A percentile compares a stretch with the other conserved stretches of the same genome.
Conservation (phyloP, 2,113 vertebrate species). For the Melanotaenia duboulayi region DNA sequence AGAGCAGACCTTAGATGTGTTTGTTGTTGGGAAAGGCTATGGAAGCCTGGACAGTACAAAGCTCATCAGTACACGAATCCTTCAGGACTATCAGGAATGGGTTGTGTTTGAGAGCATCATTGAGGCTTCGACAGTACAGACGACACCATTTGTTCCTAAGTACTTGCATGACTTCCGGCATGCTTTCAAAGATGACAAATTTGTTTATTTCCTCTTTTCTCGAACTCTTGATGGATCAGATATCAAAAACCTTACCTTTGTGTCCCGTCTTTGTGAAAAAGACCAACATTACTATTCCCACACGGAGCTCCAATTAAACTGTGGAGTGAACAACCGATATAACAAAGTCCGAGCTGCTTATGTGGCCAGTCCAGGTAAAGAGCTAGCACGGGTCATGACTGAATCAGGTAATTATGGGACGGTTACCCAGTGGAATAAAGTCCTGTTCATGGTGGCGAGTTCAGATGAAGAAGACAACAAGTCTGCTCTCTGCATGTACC, state of each 20-base stretch:
- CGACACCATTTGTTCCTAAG: slow-evolving; percentile 80
- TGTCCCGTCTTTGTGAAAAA: slow-evolving; percentile 89
- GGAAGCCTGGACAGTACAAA: slow-evolving; percentile 90
- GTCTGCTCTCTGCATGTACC: slow-evolving; percentile 91
- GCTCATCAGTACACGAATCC: slow-evolving; percentile 93
- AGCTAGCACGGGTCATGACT: slow-evolving; percentile 77
- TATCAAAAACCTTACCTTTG: slow-evolving; percentile 86
- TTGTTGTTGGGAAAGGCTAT: slow-evolving; percentile 93
- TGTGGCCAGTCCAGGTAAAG: slow-evolving; percentile 80
- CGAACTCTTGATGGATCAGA: slow-evolving; percentile 84
- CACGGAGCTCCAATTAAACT: slow-evolving; percentile 91
- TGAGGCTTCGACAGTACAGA: slow-evolving; percentile 87
- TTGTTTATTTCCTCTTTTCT: slow-evolving; percentile 94
- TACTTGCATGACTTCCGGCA: slow-evolving; percentile 84
- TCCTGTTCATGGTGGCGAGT: slow-evolving; percentile 89
- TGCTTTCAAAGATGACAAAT: slow-evolving; percentile 86
- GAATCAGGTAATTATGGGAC: slow-evolving; percentile 52
- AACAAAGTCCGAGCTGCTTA: slow-evolving; percentile 88
- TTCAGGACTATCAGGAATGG: slow-evolving; percentile 82
- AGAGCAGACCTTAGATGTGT: slow-evolving; percentile 66
- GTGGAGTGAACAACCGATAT: slow-evolving; percentile 76
- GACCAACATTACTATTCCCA: slow-evolving; percentile 93
- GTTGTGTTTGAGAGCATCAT: slow-evolving; percentile 93
- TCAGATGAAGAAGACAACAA: slow-evolving; percentile 73
- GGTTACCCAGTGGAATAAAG: slow-evolving; percentile 67